Evolutionary conservation across 2,113 vertebrate species (phyloP), one percentile per base, ranked within the genome.

Genomic region (Elgaria multicarinata): DNA sequence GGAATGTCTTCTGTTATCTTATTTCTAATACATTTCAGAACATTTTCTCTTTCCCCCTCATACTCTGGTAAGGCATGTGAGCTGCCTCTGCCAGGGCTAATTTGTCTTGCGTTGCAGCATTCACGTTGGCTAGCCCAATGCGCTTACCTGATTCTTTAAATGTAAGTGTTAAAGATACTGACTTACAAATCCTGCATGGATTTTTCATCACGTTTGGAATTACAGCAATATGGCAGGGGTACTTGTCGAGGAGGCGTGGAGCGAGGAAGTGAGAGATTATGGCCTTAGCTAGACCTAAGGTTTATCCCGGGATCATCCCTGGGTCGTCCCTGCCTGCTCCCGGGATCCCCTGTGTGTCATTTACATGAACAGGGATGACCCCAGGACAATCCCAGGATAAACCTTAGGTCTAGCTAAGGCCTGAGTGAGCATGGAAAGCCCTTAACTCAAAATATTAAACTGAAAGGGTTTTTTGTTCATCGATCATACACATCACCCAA

Each of bases 71-170:
- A 5, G 14, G 76, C 33, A 22, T 69, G 22, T n/a, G 55, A 53
- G 77, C 46, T n/a, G 46, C 16, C 88, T 75, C 50, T 80, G 31
- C 83, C 91, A 92, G 44, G 64, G 89, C 80, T 24, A 88, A 86
- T 92, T 89, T 92, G 1, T 67, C 87, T 83, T 87, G 55, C 66
- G 39, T 42, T 83, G 31, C 18, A 3, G 42, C 64, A 53, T 87
- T 93, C 91, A 80, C 22, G 74, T 67, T 93, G 85, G 46, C 62
- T 85, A 90, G 26, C 90, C 81, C 83, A 89, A 84, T 78, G 44
- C n/a, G 31, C 36, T 64, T 91, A 53, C 67, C 90, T 92, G 92
- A 93, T 92, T 95, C 91, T 85, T 92, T 92, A 92, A 92, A 93
- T 55, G 3, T n/a, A 44, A 87, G 66, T 84, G 88, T 89, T 92